Percentiles rank a stretch among this genome's conserved stretches.
phyloP scores from a whole-genome alignment of 2,797 vertebrate genomes.

The Nasua narica region DNA sequence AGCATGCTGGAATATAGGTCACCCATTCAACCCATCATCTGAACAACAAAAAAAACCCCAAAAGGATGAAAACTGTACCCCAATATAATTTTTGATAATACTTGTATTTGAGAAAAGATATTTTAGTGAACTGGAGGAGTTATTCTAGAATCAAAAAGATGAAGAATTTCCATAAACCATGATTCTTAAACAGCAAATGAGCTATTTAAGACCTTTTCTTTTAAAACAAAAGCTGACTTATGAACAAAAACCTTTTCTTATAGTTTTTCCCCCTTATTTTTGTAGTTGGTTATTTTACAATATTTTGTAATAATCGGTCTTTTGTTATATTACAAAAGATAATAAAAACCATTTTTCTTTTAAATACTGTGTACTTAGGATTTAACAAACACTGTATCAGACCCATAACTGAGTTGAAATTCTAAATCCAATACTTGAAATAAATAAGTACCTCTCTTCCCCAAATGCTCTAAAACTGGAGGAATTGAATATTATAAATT shows the following conservation, averaged over 20 bases:
- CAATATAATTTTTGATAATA: background rate
- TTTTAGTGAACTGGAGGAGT: background rate
- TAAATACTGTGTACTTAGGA: slow-evolving; percentile 9
- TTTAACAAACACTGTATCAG: slow-evolving; percentile 36
- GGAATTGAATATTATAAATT: slow-evolving; percentile 69
- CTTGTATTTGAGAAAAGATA: background rate
- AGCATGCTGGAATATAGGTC: background rate
- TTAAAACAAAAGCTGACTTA: background rate
- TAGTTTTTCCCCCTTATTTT: background rate
- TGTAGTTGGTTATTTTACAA: background rate
- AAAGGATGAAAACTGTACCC: background rate
- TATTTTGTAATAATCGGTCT: background rate
- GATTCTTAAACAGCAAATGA: slow-evolving; percentile 10
- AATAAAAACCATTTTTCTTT: background rate
- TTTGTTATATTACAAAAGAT: slow-evolving; percentile 45
- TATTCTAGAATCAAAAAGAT: background rate
- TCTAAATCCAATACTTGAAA: slow-evolving; percentile 42
- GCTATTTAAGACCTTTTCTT: background rate
- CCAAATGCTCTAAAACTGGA: slow-evolving; percentile 46
- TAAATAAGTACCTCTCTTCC: background rate
- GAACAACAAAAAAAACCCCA: background rate
- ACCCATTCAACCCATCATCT: background rate
- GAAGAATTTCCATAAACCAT: background rate
- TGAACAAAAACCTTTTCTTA: background rate
- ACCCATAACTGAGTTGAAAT: slow-evolving; percentile 36